A percentile compares a stretch with the other conserved stretches of the same genome.
Evolutionary conservation across 2,888 invertebrate species (phyloP).

Genomic region (Fragum fragum): DNA sequence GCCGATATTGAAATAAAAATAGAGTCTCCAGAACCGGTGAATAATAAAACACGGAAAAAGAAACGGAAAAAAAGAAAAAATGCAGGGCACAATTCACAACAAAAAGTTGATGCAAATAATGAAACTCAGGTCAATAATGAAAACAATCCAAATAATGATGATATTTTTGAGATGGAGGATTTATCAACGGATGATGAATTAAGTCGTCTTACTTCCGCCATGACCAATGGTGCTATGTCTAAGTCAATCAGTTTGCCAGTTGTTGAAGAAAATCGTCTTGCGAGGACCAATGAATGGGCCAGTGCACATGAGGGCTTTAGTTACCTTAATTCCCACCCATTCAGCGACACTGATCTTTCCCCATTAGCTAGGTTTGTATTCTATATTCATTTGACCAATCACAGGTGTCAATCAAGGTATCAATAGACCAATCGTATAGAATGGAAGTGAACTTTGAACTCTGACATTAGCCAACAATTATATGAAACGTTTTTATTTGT

Average conservation of each 20-base stretch:
- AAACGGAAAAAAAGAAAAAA: slow-evolving; percentile 52
- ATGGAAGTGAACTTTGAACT: too few relatives aligned
- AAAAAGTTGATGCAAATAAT: slow-evolving; percentile 15
- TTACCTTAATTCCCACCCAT: slow-evolving; percentile 85
- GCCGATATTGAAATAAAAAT: slow-evolving; percentile 47
- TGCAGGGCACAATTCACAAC: slow-evolving; percentile 2
- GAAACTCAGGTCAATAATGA: slow-evolving; percentile 8
- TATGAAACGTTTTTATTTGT: too few relatives aligned
- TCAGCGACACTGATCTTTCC: slow-evolving; percentile 97
- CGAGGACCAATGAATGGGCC: slow-evolving; percentile 73
- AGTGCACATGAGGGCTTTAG: slow-evolving; percentile 65
- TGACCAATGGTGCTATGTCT: slow-evolving; percentile 62
- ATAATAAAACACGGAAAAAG: slow-evolving; percentile 45
- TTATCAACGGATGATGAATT: slow-evolving; percentile 81
- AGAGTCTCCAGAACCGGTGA: slow-evolving; percentile 30
- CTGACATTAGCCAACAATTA: too few relatives aligned
- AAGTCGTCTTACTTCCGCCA: slow-evolving; percentile 60
- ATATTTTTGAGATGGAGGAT: slow-evolving; percentile 83
- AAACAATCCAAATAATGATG: slow-evolving; percentile 67
- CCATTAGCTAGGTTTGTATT: slow-evolving; percentile 89
- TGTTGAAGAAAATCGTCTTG: slow-evolving; percentile 68
- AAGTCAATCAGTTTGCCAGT: slow-evolving; percentile 71
- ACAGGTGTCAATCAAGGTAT: too few relatives aligned
- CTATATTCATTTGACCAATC: too few relatives aligned
- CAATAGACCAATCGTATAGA: too few relatives aligned